Evolutionary conservation across 2,113 vertebrate species (phyloP).

Genomic region (Pterocles gutturalis): DNA sequence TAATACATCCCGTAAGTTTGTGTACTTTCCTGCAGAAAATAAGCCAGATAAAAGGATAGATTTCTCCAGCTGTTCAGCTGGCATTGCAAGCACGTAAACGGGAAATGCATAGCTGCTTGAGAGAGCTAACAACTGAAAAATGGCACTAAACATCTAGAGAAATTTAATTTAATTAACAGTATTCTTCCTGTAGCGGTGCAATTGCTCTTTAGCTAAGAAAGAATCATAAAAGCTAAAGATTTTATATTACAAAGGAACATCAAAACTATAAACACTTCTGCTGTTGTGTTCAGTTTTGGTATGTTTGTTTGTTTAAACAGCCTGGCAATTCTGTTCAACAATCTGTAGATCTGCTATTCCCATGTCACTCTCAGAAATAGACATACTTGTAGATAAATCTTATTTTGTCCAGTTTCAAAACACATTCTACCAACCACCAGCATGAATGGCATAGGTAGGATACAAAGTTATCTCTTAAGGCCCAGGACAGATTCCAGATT

Average conservation of each 20-base stretch:
- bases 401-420: neutral
- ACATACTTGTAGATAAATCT: neutral
- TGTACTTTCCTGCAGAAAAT: neutral
- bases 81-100: neutral
- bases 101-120: neutral
- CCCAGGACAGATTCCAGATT: neutral
- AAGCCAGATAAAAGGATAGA: neutral
- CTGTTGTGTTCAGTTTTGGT: neutral
- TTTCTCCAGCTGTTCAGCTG: neutral
- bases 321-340: neutral
- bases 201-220: slow-evolving; percentile 26
- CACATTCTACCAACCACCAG: neutral
- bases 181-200: neutral
- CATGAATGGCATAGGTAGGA: neutral
- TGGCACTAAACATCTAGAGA: neutral
- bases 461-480: neutral
- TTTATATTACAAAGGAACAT: neutral
- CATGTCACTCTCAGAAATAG: neutral
- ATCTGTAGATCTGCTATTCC: neutral
- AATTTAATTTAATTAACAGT: slow-evolving; percentile 46
- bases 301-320: neutral
- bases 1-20: neutral
- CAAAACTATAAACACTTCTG: neutral
- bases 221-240: neutral
- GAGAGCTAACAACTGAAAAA: neutral